These are phyloP conservation scores for Papilio gigon DNA, from an alignment of 2,888 invertebrate genomes.

Conservation along the genomic window DNA sequence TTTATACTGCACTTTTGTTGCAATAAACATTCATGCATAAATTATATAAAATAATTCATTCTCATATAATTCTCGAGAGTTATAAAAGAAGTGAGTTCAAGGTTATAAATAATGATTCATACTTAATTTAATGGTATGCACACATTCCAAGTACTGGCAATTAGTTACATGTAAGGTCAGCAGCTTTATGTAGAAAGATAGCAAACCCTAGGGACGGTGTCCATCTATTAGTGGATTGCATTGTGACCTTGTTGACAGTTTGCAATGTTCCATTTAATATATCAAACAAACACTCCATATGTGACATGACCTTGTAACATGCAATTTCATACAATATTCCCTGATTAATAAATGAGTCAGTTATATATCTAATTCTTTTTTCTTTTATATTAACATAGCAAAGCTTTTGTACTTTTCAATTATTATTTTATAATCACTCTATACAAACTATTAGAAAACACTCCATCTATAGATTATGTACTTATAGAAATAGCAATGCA, in stretches of 20 bases:
- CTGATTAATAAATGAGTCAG: background rate
- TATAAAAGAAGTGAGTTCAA: slow-evolving; percentile 9
- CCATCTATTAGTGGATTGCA: slow-evolving; percentile 45
- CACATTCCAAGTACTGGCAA: slow-evolving; percentile 19
- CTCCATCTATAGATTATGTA: too few species aligned
- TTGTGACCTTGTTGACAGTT: slow-evolving; percentile 42
- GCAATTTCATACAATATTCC: background rate
- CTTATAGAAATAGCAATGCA: too few species aligned
- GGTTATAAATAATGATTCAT: background rate
- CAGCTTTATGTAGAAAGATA: slow-evolving; percentile 36
- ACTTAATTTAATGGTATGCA: background rate
- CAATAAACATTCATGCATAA: too few species aligned
- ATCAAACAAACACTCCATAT: slow-evolving; percentile 23
- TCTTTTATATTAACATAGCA: background rate
- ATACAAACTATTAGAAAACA: too few species aligned
- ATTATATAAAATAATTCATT: too few species aligned
- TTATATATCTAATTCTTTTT: background rate
- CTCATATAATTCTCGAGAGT: too few species aligned
- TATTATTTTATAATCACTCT: too few species aligned
- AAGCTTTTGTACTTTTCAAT: too few species aligned
- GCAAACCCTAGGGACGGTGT: slow-evolving; percentile 34
- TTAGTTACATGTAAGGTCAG: slow-evolving; percentile 11
- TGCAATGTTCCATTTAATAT: slow-evolving; percentile 12
- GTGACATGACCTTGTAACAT: slow-evolving; percentile 9
- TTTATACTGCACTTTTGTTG: too few species aligned